These are phyloP conservation scores for Agraylea sexmaculata DNA, from an alignment of 1,140 invertebrate genomes.

Conservation along the genomic window DNA sequence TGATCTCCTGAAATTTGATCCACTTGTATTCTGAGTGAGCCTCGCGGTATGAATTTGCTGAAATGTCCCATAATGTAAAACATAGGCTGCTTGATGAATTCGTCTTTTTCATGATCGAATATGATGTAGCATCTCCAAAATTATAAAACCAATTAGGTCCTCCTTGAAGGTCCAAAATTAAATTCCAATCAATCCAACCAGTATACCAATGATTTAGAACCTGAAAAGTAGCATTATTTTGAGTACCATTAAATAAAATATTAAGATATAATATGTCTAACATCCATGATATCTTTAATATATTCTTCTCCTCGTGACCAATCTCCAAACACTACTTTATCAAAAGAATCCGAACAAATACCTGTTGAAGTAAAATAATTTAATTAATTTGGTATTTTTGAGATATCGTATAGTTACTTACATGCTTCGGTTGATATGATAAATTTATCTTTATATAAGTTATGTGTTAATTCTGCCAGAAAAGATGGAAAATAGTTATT, in stretches of 20 bases:
- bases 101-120: slow-evolving; percentile 47
- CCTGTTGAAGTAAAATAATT: slow-evolving; percentile 5
- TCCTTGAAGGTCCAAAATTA: slow-evolving; percentile 64
- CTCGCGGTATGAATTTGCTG: slow-evolving; percentile 62
- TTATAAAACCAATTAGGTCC: slow-evolving; percentile 74
- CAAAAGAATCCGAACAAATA: no score
- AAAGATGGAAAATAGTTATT: slow-evolving; percentile 39
- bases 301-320: slow-evolving; percentile 62
- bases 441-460: slow-evolving; percentile 59
- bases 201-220: slow-evolving; percentile 57
- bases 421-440: no score
- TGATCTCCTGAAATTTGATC: slow-evolving; percentile 21
- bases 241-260: no score
- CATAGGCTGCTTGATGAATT: slow-evolving; percentile 84
- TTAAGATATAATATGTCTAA: slow-evolving; percentile 26
- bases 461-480: slow-evolving; percentile 42
- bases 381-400: slow-evolving; percentile 6
- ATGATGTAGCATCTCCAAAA: slow-evolving; percentile 69
- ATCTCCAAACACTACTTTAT: slow-evolving; percentile 44
- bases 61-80: slow-evolving; percentile 82
- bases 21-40: slow-evolving; percentile 41
- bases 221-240: slow-evolving; percentile 31
- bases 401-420: no score
- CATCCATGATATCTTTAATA: slow-evolving; percentile 51
- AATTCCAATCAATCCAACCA: slow-evolving; percentile 86